Conservation (phyloP, 2,888 invertebrate genomes). For the Phasia obesa region DNA sequence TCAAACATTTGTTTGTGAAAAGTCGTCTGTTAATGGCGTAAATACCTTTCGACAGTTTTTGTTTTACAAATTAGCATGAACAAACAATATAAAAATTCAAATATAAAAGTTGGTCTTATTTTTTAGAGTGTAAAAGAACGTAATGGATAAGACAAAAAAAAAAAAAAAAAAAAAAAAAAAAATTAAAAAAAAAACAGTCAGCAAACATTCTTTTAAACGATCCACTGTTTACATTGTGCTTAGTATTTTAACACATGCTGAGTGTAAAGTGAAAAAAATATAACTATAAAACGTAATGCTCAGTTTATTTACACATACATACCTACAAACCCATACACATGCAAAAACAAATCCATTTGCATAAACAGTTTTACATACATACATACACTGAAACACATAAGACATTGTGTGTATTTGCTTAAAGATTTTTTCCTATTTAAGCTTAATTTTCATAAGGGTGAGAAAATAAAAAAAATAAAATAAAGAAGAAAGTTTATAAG, state of each 20-base stretch:
- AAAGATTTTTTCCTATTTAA: neutral
- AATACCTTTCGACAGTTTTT: neutral
- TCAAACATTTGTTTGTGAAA: neutral
- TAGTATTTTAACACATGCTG: constrained; percentile 61
- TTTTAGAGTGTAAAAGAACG: neutral
- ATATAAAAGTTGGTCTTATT: neutral
- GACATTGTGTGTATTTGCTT: too few relatives aligned
- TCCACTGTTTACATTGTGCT: constrained; percentile 44
- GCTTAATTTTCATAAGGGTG: constrained; percentile 12
- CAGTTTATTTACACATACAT: neutral
- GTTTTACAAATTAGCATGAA: neutral
- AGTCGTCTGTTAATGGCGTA: neutral
- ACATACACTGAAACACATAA: neutral
- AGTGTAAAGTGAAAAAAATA: constrained; percentile 51
- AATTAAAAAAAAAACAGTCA: neutral
- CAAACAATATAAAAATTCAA: too few relatives aligned
- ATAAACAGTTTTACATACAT: constrained; percentile 1
- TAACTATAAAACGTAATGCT: constrained; percentile 44
- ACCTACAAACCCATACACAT: neutral
- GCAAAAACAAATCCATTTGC: too few relatives aligned
- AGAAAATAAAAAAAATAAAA: neutral
- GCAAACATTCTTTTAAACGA: constrained; percentile 33
- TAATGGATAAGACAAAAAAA: too few relatives aligned
- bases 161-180: too few relatives aligned
- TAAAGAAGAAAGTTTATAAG: constrained; percentile 15